Percentiles rank a stretch among this genome's conserved stretches.
phyloP scores from a whole-genome alignment of 2,113 vertebrate species.

The Cyanistes caeruleus region DNA sequence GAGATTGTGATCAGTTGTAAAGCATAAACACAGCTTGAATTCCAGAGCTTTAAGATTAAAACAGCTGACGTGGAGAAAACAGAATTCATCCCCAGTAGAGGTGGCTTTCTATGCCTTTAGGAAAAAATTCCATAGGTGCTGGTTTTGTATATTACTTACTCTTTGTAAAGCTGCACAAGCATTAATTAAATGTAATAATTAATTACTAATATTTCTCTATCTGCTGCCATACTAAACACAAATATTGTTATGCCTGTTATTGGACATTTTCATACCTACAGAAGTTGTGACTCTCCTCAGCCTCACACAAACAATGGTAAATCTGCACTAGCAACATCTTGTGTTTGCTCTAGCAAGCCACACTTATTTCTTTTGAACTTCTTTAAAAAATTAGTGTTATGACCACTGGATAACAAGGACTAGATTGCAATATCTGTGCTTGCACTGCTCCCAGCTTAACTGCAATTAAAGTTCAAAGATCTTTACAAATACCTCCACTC shows the following conservation, averaged over 20 bases:
- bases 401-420: neutral
- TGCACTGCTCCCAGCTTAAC: neutral
- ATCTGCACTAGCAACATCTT: neutral
- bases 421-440: neutral
- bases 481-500: neutral
- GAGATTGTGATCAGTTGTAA: neutral
- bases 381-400: neutral
- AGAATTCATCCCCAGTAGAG: neutral
- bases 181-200: neutral
- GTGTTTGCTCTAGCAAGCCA: neutral
- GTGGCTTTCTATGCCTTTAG: neutral
- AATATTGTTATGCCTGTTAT: neutral
- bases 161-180: neutral
- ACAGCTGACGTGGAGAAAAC: neutral
- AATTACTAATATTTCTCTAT: neutral
- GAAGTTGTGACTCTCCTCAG: neutral
- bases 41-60: neutral
- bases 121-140: neutral
- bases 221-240: neutral
- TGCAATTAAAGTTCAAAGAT: neutral
- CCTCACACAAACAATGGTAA: neutral
- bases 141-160: neutral
- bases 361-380: neutral
- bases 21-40: conserved; percentile 10
- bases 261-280: neutral